Conservation (phyloP, 2,113 vertebrate species). For the Serilophus lunatus region DNA sequence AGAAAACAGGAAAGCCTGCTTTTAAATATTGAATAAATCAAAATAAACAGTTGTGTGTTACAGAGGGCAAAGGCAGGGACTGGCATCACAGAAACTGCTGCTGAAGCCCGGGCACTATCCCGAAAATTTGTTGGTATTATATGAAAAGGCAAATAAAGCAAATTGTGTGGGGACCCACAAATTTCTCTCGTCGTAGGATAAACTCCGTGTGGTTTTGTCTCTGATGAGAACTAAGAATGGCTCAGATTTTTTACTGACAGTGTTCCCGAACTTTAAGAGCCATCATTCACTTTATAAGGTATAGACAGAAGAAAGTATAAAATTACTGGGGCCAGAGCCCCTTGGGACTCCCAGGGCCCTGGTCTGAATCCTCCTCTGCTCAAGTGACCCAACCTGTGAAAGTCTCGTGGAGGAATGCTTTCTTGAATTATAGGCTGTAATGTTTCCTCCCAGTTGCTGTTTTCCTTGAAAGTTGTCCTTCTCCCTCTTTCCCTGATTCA, state of each 20-base stretch:
- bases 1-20: not conserved
- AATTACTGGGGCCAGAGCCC: not conserved
- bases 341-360: not conserved
- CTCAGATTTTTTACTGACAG: not conserved
- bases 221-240: not conserved
- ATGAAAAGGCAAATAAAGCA: not conserved
- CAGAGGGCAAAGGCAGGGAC: not conserved
- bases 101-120: not conserved
- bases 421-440: not conserved
- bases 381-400: not conserved
- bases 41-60: not conserved
- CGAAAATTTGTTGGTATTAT: not conserved
- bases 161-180: fast-evolving
- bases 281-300: not conserved
- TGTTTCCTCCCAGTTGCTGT: not conserved
- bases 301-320: not conserved
- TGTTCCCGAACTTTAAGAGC: not conserved
- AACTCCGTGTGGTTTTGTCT: not conserved
- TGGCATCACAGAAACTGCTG: not conserved
- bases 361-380: not conserved
- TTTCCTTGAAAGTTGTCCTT: not conserved
- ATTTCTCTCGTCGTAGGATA: not conserved
- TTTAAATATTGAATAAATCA: not conserved
- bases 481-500: not conserved
- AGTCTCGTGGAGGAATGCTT: not conserved